Conservation (phyloP, 2,888 invertebrate genomes). For the Tetheella fluctuosa region DNA sequence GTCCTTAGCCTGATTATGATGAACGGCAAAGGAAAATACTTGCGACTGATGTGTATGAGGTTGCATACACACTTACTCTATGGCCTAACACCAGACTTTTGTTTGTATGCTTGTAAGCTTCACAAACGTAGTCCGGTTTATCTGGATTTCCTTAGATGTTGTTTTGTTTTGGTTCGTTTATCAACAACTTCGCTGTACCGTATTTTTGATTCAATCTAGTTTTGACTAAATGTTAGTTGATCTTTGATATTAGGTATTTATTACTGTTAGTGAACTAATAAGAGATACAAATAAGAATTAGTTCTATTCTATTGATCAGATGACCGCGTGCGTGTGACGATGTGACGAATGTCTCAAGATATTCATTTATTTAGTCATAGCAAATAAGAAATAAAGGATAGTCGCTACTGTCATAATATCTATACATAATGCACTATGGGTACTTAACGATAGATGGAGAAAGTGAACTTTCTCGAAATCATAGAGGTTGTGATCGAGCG, state of each 20-base stretch:
- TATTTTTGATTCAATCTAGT: background rate
- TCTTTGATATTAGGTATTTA: background rate
- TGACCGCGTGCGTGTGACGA: too few species aligned
- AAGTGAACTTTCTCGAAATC: conserved; percentile 73
- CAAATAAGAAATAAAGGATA: conserved; percentile 10
- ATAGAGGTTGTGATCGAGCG: conserved; percentile 48
- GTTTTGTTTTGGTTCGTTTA: background rate
- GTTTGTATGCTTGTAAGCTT: too few species aligned
- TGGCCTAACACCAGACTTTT: too few species aligned
- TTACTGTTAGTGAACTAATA: background rate
- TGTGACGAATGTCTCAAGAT: too few species aligned
- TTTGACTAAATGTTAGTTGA: background rate
- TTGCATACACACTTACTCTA: too few species aligned
- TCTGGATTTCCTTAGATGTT: background rate
- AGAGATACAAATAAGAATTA: background rate
- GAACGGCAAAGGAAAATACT: too few species aligned
- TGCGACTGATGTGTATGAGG: too few species aligned
- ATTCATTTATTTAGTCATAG: too few species aligned
- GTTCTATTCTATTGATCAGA: too few species aligned
- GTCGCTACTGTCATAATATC: conserved; percentile 28
- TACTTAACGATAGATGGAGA: conserved; percentile 52
- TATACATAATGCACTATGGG: conserved; percentile 34
- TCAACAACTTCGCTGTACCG: too few species aligned
- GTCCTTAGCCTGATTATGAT: too few species aligned
- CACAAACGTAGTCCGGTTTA: too few species aligned